A percentile compares a stretch with the other conserved stretches of the same genome.
phyloP scores from a whole-genome alignment of 2,113 vertebrate genomes.

The Neodon shergylaensis region DNA sequence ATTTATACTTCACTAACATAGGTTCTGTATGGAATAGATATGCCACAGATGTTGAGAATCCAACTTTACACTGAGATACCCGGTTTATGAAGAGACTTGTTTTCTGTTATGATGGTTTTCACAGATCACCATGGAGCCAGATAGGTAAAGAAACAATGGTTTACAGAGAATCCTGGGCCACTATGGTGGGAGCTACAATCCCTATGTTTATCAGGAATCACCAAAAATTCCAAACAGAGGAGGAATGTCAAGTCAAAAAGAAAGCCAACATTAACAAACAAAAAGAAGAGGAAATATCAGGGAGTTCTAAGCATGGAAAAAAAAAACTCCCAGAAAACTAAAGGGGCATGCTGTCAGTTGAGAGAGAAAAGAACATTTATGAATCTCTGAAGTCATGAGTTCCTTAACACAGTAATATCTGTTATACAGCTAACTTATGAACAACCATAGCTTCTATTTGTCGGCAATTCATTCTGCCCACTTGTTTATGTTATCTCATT shows the following conservation, averaged over 20 bases:
- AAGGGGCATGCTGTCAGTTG: background rate
- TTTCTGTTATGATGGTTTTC: background rate
- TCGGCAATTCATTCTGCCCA: background rate
- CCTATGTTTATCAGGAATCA: background rate
- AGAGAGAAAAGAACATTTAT: background rate
- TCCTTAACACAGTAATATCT: background rate
- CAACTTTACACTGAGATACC: background rate
- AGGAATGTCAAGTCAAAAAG: background rate
- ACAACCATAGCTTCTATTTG: background rate
- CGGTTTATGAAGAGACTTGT: background rate
- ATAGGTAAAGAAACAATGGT: background rate
- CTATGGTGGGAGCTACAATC: background rate
- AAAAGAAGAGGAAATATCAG: background rate
- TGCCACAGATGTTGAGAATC: background rate
- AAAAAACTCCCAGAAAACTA: background rate
- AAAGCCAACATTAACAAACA: background rate
- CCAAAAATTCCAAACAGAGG: background rate
- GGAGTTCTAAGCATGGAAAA: background rate
- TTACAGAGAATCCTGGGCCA: rapidly evolving
- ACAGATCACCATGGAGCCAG: background rate
- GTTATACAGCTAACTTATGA: background rate
- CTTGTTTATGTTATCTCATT: background rate
- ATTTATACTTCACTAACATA: background rate
- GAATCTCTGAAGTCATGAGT: background rate
- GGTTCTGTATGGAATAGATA: too few relatives aligned